Percentiles rank a stretch among this genome's conserved stretches.
phyloP scores from a whole-genome alignment of 2,888 invertebrate species.

The Epinotia demarniana region DNA sequence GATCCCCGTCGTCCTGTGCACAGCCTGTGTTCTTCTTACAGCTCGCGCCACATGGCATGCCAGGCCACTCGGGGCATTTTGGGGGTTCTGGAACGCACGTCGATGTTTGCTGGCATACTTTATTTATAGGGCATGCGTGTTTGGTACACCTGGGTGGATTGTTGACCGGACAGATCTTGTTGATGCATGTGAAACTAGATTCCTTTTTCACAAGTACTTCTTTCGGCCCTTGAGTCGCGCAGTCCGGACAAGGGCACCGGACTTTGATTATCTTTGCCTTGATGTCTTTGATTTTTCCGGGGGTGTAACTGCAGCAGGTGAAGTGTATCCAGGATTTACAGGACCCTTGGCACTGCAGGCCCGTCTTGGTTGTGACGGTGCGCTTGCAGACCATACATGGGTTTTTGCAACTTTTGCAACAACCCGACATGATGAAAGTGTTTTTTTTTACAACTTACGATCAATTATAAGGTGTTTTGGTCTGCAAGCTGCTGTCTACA shows the following conservation, averaged over 20 bases:
- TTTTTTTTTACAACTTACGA: neutral
- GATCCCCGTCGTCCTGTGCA: neutral
- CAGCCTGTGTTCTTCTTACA: slow-evolving; percentile 60
- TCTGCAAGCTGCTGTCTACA: neutral
- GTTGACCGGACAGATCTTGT: slow-evolving; percentile 55
- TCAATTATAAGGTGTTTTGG: neutral
- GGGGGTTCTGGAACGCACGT: neutral
- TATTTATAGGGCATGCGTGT: neutral
- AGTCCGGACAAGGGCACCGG: slow-evolving; percentile 76
- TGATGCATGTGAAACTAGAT: slow-evolving; percentile 50
- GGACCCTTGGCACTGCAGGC: slow-evolving; percentile 71
- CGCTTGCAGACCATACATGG: slow-evolving; percentile 74
- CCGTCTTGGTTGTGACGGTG: slow-evolving; percentile 63
- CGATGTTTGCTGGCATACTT: slow-evolving; percentile 47
- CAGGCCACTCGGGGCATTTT: slow-evolving; percentile 48
- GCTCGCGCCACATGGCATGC: slow-evolving; percentile 55
- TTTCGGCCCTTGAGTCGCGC: slow-evolving; percentile 60
- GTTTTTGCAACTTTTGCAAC: slow-evolving; percentile 54
- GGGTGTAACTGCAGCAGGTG: slow-evolving; percentile 70
- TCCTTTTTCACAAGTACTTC: slow-evolving; percentile 57
- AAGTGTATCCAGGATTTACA: slow-evolving; percentile 74
- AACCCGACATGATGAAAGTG: slow-evolving; percentile 54
- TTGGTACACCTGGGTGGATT: slow-evolving; percentile 13
- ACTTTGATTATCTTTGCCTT: slow-evolving; percentile 68
- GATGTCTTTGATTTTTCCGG: slow-evolving; percentile 72